Percentiles rank a stretch among this genome's conserved stretches.
Conservation (phyloP, 2,113 vertebrate genomes). For the Hippocampus comes region DNA sequence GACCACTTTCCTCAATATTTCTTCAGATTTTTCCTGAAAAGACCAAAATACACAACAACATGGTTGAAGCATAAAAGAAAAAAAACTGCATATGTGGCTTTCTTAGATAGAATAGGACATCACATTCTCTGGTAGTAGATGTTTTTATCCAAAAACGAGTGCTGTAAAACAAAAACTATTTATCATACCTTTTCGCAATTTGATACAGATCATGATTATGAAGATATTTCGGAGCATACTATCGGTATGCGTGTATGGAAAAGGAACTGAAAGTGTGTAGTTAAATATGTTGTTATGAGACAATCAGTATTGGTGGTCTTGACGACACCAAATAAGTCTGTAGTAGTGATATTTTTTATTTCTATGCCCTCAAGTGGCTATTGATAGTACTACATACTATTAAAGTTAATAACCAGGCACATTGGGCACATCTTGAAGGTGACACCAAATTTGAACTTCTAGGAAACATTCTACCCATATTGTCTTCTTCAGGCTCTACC, state of each 20-base stretch:
- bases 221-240: background rate
- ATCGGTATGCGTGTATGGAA: background rate
- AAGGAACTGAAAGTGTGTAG: background rate
- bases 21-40: no score
- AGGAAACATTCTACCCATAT: background rate
- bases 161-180: background rate
- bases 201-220: background rate
- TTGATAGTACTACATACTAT: conserved; percentile 4
- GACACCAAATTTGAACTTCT: background rate
- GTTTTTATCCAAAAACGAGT: background rate
- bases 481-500: conserved; percentile 81
- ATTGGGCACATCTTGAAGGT: background rate
- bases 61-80: no score
- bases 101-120: background rate
- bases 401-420: background rate
- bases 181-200: background rate
- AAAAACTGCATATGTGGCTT: no score
- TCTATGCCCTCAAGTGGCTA: conserved; percentile 56
- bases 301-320: conserved; percentile 3
- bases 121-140: background rate
- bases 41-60: no score
- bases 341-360: conserved; percentile 17
- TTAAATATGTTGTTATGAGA: background rate
- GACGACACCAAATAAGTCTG: conserved; percentile 3
- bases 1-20: no score